phyloP scores from a whole-genome alignment of 2,113 vertebrate genomes.

The Blennius ocellaris region DNA sequence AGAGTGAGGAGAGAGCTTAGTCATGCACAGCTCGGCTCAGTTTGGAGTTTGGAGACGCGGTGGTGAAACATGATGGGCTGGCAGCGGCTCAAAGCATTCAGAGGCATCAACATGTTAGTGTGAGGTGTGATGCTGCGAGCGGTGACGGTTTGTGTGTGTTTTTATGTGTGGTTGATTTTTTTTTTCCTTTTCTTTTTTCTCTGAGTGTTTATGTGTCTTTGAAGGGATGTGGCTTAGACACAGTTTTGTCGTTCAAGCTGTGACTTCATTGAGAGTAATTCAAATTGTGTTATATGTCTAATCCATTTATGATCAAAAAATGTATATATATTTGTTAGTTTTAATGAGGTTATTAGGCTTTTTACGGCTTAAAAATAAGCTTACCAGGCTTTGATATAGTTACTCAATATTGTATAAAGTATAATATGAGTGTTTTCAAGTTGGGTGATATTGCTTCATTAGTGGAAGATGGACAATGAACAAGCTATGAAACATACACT shows the following conservation, averaged over 20 bases:
- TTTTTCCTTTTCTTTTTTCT: conserved; percentile 4
- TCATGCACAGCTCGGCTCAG: conserved; percentile 27
- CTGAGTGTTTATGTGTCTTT: conserved; percentile 12
- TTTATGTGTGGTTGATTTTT: conserved; percentile 8
- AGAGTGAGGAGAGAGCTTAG: conserved; percentile 17
- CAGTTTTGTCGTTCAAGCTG: not conserved
- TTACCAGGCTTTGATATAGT: too few relatives aligned
- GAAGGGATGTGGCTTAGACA: not conserved
- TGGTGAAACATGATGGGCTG: conserved; percentile 38
- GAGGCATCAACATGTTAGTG: conserved; percentile 11
- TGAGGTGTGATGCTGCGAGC: conserved; percentile 26
- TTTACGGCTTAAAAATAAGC: too few relatives aligned
- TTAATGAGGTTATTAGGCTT: not conserved
- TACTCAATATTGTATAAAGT: too few relatives aligned
- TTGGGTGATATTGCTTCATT: too few relatives aligned
- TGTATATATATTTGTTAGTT: not conserved
- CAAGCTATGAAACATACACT: too few relatives aligned
- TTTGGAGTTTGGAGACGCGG: conserved; percentile 7
- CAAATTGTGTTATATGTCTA: not conserved
- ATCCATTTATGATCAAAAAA: not conserved
- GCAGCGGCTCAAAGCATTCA: conserved; percentile 6
- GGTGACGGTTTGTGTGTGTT: conserved; percentile 7
- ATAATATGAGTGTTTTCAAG: too few relatives aligned
- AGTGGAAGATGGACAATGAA: too few relatives aligned
- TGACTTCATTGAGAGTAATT: not conserved